A percentile compares a stretch with the other conserved stretches of the same genome.
Evolutionary conservation across 2,113 vertebrate genomes (phyloP).

Genomic region (Neolamprologus variostigma): DNA sequence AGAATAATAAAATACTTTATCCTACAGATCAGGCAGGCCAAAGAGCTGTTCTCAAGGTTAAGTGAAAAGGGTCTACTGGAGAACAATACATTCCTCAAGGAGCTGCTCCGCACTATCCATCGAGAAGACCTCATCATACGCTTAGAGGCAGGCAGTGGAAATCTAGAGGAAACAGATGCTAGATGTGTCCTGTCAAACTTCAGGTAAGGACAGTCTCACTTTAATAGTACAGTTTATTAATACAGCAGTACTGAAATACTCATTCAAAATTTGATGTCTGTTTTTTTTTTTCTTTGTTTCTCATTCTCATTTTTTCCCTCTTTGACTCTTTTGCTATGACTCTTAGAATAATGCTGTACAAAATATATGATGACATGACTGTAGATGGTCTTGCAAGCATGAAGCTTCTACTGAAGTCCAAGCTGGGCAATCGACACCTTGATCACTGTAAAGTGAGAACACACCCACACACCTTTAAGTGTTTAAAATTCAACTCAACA

Average conservation of each 20-base stretch:
- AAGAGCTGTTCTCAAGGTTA: slow-evolving; percentile 42
- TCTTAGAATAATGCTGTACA: slow-evolving; percentile 66
- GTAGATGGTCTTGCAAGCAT: slow-evolving; percentile 17
- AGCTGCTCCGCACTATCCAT: slow-evolving; percentile 58
- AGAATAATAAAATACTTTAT: neutral
- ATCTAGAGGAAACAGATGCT: neutral
- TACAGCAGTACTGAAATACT: neutral
- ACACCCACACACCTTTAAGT: neutral
- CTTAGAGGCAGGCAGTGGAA: neutral
- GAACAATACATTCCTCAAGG: slow-evolving; percentile 20
- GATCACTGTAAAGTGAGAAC: slow-evolving; percentile 54
- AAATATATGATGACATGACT: slow-evolving; percentile 51
- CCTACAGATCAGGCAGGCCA: slow-evolving; percentile 41
- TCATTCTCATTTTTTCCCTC: neutral
- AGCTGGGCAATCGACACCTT: slow-evolving; percentile 23
- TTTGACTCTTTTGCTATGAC: neutral
- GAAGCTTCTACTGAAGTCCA: slow-evolving; percentile 43
- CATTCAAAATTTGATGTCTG: neutral
- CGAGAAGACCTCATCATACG: slow-evolving; percentile 44
- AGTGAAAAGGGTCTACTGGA: slow-evolving; percentile 48
- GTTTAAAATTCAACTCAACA: neutral
- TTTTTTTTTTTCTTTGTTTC: neutral
- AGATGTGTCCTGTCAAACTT: slow-evolving; percentile 43
- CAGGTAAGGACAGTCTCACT: slow-evolving; percentile 37
- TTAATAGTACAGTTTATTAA: neutral